Evolutionary conservation across 1,140 invertebrate species (phyloP), one percentile per base, ranked within the genome.

Genomic region (Lineus longissimus): DNA sequence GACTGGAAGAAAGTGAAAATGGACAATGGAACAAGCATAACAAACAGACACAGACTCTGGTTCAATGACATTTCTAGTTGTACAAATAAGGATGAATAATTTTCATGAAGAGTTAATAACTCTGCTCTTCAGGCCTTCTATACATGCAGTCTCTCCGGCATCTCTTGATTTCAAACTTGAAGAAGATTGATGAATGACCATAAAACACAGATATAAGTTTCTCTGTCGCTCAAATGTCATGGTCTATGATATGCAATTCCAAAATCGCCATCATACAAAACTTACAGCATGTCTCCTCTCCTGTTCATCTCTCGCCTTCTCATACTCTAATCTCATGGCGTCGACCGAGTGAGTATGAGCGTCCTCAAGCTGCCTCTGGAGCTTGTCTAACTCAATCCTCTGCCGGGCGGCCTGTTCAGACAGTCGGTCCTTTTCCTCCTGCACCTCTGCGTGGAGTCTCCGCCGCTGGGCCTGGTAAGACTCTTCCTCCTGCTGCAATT

Each of bases 401-500:
- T 82, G 80, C 15, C 77, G 69, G 6, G 70, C 66, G 1, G 75
- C 73, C 43, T 75, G 71, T 54, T 72, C 61, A 6, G 79, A 70
- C 17, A 81, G 62, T 0, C 81, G 69, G 41, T 81, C 78, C 55
- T 81, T 81, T 70, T 82, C 81, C 43, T 82, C 81, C 62, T 81
- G 76, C 2, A 82, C 72, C 65, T 82, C 81, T 13, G 69, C 54
- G 65, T 81, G 72, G 27, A 82, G 62, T 6, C 80, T 70, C 9
- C 78, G 67, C 30, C 79, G 72, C 68, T 81, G 76, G 51, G 77
- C 73, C 57, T 81, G 77, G 58, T 76, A 80, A 2, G 77, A 70
- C 57, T 82, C 77, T 57, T 81, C 80, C 59, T 82, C 80, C 41
- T 80, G 76, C 63, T 81, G 78, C n/a, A 81, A 30, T 54, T 81